Conservation (phyloP, 2,888 invertebrate species). For the Lasioglossum figueresi region DNA sequence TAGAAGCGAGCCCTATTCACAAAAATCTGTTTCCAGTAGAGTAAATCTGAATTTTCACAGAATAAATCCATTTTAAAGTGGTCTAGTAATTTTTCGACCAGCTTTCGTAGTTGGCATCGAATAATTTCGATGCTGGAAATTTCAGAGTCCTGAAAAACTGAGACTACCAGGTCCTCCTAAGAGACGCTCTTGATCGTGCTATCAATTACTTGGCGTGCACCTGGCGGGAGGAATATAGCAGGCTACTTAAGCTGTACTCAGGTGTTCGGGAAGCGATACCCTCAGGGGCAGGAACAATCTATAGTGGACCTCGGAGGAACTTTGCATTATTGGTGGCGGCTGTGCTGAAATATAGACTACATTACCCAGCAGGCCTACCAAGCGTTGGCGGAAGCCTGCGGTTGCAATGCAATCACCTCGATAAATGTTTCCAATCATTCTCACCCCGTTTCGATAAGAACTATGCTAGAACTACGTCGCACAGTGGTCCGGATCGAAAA, state of each 20-base stretch:
- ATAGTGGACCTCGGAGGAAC: slow-evolving; percentile 8
- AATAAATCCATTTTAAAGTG: not conserved
- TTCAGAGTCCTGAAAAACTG: not conserved
- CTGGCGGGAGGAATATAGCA: not conserved
- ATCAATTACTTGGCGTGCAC: not conserved
- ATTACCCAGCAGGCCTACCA: not conserved
- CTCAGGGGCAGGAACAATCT: not conserved
- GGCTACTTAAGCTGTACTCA: slow-evolving; percentile 9
- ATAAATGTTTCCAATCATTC: slow-evolving; percentile 2
- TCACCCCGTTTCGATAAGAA: not conserved
- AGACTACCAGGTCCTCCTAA: not conserved
- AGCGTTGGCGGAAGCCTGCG: not conserved
- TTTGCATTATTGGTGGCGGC: slow-evolving; percentile 11
- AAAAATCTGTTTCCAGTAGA: not conserved
- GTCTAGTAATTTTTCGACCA: not conserved
- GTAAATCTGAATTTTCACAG: not conserved
- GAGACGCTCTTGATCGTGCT: not conserved
- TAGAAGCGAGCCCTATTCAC: too few species aligned
- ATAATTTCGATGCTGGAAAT: not conserved
- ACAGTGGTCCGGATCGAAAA: too few species aligned
- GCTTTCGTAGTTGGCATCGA: not conserved
- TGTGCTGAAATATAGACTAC: not conserved
- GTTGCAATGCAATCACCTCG: slow-evolving; percentile 2
- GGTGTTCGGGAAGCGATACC: slow-evolving; percentile 3
- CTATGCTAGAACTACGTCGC: not conserved